Base-by-base conservation (phyloP, 2,113 vertebrate genomes). In the Deroptyus accipitrinus region DNA sequence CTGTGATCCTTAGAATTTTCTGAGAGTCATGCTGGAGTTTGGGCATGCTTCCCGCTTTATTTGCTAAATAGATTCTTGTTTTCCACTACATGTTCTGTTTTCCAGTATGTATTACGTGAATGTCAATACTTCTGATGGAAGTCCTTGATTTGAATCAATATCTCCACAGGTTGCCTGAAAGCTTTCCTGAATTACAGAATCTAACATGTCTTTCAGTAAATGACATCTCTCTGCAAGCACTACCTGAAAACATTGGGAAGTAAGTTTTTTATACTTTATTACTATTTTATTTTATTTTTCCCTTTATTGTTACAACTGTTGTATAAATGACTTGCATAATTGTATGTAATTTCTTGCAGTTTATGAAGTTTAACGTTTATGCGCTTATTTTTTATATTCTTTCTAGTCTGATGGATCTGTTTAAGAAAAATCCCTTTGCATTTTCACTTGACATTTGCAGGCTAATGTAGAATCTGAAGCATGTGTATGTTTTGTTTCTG, bases 161-260 rank as follows among this genome's bases (percentile, higher is more conserved):
- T 97, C 61, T 96, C 84, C 80, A 4, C 83, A 99, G 99, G 97
- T 98, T 99, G 97, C 99, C 99, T 4, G 99, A 99, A 97, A 99
- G 98, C 96, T 99, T 99, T 97, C 98, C 99, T 55, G 99, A 99
- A 94, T 97, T 99, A 79, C 98, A 98, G 96, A 99, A 99, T 96
- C 98, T 99, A 96, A 99, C 99, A 1, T 99, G 99, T 98, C 99
- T 99, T 97, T 99, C 99, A 96, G 99, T 99, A 97, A 99, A 99
- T 97, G 99, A 99, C 97, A 99, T 99, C 98, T 99, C 99, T 59
- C 97, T 99, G 93, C 99, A 99, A 96, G 97, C 96, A 90, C 98
- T 99, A 97, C 99, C 99, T 96, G 99, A 99, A 70, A 99, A 99
- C 98, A 99, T 99, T 97, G 99, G 99, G 97, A 99, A 99, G 99